phyloP scores from a whole-genome alignment of 1,140 invertebrate species.

The Hormaphis cornu region DNA sequence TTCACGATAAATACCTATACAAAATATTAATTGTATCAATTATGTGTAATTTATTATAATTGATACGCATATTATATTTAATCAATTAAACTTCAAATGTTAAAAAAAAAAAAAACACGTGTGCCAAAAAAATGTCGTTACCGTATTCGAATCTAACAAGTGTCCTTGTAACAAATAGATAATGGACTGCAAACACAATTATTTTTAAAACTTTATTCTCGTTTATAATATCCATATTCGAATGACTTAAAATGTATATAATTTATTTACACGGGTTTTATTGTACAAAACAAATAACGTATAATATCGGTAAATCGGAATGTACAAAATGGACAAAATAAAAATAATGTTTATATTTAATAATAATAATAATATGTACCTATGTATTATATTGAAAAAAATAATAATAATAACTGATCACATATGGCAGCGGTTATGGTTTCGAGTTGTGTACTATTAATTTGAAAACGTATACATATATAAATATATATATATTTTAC shows the following conservation, averaged over 20 bases:
- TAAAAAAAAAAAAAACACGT: not conserved
- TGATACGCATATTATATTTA: too few relatives aligned
- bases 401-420: conserved; percentile 1
- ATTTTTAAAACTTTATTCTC: not conserved
- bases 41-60: too few relatives aligned
- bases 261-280: conserved; percentile 11
- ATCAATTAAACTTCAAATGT: conserved; percentile 16
- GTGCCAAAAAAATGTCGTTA: conserved; percentile 8
- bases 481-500: not conserved
- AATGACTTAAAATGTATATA: conserved; percentile 26
- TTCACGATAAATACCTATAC: too few relatives aligned
- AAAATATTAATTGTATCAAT: too few relatives aligned
- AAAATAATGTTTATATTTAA: conserved; percentile 3
- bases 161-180: conserved; percentile 19
- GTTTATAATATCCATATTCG: not conserved
- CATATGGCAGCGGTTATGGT: conserved; percentile 23
- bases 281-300: conserved; percentile 31
- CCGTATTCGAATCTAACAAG: conserved; percentile 16
- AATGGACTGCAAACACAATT: conserved; percentile 19
- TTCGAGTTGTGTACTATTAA: conserved; percentile 7
- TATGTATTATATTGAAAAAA: not conserved
- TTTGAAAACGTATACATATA: not conserved
- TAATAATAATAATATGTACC: not conserved
- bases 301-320: conserved; percentile 15
- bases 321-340: conserved; percentile 21